Conservation (phyloP, 2,888 invertebrate genomes). For the Drosophila suboccidentalis region DNA sequence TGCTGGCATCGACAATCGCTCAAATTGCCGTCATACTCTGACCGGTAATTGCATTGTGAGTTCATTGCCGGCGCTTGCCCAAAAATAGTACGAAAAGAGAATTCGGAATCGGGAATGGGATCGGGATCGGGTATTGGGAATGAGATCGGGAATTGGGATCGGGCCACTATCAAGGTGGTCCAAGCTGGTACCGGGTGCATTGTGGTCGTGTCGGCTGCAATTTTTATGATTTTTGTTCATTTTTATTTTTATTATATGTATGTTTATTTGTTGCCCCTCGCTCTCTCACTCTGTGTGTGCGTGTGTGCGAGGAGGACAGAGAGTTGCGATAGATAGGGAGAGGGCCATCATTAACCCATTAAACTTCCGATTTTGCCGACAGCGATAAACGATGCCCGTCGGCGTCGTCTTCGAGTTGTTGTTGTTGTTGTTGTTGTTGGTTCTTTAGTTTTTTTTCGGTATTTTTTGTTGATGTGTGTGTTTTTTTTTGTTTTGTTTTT, state of each 20-base stretch:
- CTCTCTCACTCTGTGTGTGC: conserved; percentile 1
- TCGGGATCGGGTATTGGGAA: background rate
- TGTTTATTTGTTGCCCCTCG: conserved; percentile 74
- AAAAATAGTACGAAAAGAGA: conserved; percentile 45
- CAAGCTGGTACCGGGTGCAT: conserved; percentile 73
- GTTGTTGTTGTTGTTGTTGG: conserved; percentile 13
- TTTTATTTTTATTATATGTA: conserved; percentile 73
- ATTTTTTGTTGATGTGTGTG: conserved; percentile 6
- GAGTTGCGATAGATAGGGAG: conserved; percentile 10
- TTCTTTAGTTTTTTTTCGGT: conserved; percentile 18
- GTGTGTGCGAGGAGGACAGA: conserved; percentile 1
- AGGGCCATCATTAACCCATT: conserved; percentile 78
- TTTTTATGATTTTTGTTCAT: conserved; percentile 73
- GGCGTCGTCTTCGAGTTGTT: conserved; percentile 29
- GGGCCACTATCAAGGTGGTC: conserved; percentile 70
- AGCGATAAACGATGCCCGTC: conserved; percentile 74
- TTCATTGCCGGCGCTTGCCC: conserved; percentile 13
- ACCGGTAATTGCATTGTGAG: conserved; percentile 10
- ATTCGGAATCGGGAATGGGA: background rate
- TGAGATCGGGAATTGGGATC: conserved; percentile 7
- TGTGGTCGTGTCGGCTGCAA: conserved; percentile 77
- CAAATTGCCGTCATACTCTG: conserved; percentile 1
- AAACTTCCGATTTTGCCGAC: conserved; percentile 82
- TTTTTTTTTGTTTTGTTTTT: conserved; percentile 45
- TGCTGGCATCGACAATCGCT: background rate